A percentile compares a stretch with the other conserved stretches of the same genome.
phyloP scores from a whole-genome alignment of 2,113 vertebrate species.

The Gobius niger region DNA sequence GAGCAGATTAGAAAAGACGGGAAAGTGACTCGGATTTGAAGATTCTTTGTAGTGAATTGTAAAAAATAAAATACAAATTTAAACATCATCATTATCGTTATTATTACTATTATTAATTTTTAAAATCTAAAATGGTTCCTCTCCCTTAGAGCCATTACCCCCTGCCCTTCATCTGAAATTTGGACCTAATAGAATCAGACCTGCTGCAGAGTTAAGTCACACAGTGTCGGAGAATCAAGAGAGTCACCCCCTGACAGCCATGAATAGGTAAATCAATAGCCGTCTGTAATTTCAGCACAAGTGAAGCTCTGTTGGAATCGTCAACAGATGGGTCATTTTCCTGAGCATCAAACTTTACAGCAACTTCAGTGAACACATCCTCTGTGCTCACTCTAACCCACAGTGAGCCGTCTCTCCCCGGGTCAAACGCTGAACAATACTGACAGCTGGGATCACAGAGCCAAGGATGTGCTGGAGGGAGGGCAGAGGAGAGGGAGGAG shows the following conservation, averaged over 20 bases:
- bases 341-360: constrained; percentile 58
- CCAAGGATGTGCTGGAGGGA: constrained; percentile 76
- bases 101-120: too few species aligned
- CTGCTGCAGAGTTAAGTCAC: background rate
- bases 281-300: constrained; percentile 43
- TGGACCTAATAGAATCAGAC: background rate
- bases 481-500: constrained; percentile 52
- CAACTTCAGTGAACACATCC: constrained; percentile 63
- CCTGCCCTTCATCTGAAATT: background rate
- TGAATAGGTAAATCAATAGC: constrained; percentile 42
- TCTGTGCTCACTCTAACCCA: constrained; percentile 19
- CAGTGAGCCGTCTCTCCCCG: constrained; percentile 73
- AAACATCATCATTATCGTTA: too few species aligned
- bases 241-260: constrained; percentile 15
- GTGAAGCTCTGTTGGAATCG: constrained; percentile 34
- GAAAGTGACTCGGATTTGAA: background rate
- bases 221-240: constrained; percentile 1
- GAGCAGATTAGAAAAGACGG: background rate
- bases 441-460: constrained; percentile 90
- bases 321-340: constrained; percentile 63
- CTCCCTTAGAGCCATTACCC: too few species aligned
- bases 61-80: too few species aligned
- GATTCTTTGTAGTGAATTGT: too few species aligned
- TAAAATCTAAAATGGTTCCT: too few species aligned
- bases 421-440: constrained; percentile 87